Base-by-base conservation (phyloP, 2,888 invertebrate genomes). In the Reticulitermes lucifugus region DNA sequence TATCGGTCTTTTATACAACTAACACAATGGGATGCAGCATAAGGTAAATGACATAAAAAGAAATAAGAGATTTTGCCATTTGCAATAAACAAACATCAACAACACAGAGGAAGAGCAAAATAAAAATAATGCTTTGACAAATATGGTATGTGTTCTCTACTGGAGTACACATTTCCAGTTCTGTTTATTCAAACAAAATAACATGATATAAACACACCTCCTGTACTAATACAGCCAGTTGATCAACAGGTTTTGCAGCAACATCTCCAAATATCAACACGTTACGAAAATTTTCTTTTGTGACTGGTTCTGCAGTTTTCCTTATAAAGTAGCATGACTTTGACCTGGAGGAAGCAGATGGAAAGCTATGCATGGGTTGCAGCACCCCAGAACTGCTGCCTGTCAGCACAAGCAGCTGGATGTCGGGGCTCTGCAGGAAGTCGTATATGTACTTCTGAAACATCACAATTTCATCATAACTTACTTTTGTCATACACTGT, bases 241-340 rank as follows among this genome's bases (percentile, higher is more conserved):
- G 96, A 88, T 95, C 94, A 14, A 96, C 90, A 0, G 95, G 94
- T 89, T 94, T 95, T 2, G 94, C 93, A 2, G 95, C 93, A 89
- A 96, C 92, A 89, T 96, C 96, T 0, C 96, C 96, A 83, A 94
- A 92, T 86, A 94, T 93, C 4, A 96, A 89, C 0, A 92, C 89
- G 91, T 94, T 87, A 82, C 89, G 88, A 81, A 89, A 89, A 89
- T 96, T 96, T 0, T 92, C 91, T 85, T 91, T 93, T 0, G 94
- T 94, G 14, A 98, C 91, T 83, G 92, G 92, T 5, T 93, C 93
- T 12, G 93, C 92, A 7, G 90, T 89, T 87, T 93, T 94, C 88
- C 96, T 94, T 55, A 97, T 92, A 89, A 98, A 98, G 90, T 97
- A 98, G 0, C 94, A 92, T 83, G 94, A 92, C 91, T 96, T 97